phyloP scores from a whole-genome alignment of 2,113 vertebrate species.

The Condylura cristata region DNA sequence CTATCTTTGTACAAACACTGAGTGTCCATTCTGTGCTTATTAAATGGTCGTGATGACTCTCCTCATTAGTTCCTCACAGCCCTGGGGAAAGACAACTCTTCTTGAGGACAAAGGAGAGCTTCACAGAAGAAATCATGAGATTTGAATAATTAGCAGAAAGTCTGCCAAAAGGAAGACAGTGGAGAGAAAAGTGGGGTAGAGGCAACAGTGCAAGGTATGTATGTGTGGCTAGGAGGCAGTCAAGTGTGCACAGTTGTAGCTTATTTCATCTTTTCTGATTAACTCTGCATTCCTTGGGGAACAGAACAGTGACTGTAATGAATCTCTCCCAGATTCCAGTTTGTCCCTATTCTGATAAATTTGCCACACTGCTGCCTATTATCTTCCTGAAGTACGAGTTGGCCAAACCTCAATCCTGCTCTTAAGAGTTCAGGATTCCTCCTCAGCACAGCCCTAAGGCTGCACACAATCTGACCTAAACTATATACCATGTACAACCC shows the following conservation, averaged over 20 bases:
- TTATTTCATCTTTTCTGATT: background rate
- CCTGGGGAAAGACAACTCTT: background rate
- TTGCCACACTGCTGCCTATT: background rate
- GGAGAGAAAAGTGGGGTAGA: background rate
- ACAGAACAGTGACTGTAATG: background rate
- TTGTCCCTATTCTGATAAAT: background rate
- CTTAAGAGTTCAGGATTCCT: background rate
- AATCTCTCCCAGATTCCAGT: background rate
- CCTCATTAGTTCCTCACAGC: background rate
- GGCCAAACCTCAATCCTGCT: background rate
- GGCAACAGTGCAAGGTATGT: background rate
- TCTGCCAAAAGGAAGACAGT: background rate
- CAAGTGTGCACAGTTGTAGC: background rate
- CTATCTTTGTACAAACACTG: background rate
- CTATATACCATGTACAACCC: background rate
- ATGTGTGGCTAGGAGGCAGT: fast-evolving
- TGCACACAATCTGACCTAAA: background rate
- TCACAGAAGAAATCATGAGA: background rate
- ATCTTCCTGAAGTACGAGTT: background rate
- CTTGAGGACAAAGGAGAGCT: background rate
- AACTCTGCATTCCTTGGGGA: background rate
- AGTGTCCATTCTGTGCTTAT: background rate
- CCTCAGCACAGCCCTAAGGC: background rate
- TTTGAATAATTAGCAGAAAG: background rate
- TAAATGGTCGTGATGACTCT: background rate